phyloP scores from a whole-genome alignment of 2,797 vertebrate species.

The Euthynnus affinis region DNA sequence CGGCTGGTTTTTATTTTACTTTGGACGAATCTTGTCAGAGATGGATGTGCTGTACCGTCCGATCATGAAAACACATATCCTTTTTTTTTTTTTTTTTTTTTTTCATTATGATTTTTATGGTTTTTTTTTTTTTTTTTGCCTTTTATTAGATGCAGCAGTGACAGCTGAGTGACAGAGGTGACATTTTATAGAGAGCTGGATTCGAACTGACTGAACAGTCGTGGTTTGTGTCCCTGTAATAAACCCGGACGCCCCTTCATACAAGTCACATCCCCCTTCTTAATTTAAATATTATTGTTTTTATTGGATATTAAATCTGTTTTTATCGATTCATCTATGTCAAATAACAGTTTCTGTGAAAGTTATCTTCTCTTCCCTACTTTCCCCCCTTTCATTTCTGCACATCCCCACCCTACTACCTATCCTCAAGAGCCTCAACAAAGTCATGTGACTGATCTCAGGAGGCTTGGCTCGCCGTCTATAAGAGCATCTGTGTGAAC shows the following conservation, averaged over 20 bases:
- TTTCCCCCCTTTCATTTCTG: neutral
- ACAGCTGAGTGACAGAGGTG: conserved; percentile 3
- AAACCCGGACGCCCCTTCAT: too few species aligned
- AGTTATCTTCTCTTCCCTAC: neutral
- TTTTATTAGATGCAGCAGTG: neutral
- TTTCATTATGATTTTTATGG: neutral
- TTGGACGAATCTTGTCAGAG: neutral
- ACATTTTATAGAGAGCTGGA: neutral
- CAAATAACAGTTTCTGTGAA: neutral
- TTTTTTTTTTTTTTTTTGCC: neutral
- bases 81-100: too few species aligned
- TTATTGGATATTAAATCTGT: conserved; percentile 6
- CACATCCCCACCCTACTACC: too few species aligned
- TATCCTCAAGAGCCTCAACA: too few species aligned
- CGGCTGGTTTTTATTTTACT: conserved; percentile 6
- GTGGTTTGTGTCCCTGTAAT: too few species aligned
- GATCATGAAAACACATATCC: neutral
- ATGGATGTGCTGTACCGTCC: conserved; percentile 16
- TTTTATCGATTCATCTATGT: neutral
- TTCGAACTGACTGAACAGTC: neutral
- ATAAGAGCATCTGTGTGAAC: too few species aligned
- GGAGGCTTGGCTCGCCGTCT: too few species aligned
- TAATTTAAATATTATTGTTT: neutral
- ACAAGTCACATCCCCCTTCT: too few species aligned
- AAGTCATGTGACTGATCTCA: too few species aligned